Percentiles rank a stretch among this genome's conserved stretches.
These are phyloP conservation scores for Palythoa grandis DNA, from an alignment of 92 coral and sea anemone species.

Conservation along the genomic window DNA sequence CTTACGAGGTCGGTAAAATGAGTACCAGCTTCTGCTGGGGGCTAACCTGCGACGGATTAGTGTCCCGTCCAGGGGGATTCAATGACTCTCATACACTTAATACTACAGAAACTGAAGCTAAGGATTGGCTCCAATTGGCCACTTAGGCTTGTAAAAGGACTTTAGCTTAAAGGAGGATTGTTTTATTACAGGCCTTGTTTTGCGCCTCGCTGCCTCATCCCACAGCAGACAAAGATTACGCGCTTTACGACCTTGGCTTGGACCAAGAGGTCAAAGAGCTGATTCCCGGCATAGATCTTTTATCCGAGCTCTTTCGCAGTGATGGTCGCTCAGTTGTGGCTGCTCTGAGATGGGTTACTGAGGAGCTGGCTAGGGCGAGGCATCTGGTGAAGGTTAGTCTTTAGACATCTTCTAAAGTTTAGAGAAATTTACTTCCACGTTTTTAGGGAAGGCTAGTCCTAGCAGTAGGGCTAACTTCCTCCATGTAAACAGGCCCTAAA, in stretches of 20 bases:
- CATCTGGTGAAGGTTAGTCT: constrained; percentile 74
- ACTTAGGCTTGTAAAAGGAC: no score
- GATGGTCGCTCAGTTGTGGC: constrained; percentile 92
- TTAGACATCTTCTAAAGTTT: not conserved
- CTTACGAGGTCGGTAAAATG: no score
- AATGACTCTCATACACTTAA: no score
- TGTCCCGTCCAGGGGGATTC: no score
- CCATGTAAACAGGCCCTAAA: no score
- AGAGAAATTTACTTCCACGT: no score
- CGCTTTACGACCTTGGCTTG: constrained; percentile 87
- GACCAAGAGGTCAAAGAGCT: constrained; percentile 78
- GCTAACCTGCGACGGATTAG: no score
- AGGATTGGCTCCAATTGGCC: no score
- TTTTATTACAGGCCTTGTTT: constrained; percentile 76
- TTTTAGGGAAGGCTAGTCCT: no score
- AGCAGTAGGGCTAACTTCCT: no score
- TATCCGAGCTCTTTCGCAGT: constrained; percentile 92
- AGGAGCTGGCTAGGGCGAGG: constrained; percentile 81
- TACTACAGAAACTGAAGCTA: no score
- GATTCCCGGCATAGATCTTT: constrained; percentile 89
- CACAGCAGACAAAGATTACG: constrained; percentile 87
- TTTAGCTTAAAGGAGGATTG: not conserved
- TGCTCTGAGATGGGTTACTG: constrained; percentile 86
- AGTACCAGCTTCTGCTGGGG: no score
- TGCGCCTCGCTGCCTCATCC: constrained; percentile 95